phyloP scores from a whole-genome alignment of 2,888 invertebrate genomes.

The Diarsia brunnea region DNA sequence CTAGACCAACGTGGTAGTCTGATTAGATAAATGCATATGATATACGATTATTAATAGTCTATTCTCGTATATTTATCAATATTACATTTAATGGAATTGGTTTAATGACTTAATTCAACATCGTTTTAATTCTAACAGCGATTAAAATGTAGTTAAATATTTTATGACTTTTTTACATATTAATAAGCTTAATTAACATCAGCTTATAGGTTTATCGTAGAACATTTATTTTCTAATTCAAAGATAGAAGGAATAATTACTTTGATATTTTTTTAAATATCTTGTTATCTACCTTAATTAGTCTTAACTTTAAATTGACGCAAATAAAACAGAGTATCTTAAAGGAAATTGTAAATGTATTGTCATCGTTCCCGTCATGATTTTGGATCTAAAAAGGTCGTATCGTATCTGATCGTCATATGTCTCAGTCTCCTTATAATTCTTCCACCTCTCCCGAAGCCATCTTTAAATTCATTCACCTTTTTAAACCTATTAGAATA shows the following conservation, averaged over 20 bases:
- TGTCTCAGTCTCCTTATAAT: constrained; percentile 4
- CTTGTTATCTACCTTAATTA: constrained; percentile 11
- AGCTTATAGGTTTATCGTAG: constrained; percentile 22
- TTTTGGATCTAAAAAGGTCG: neutral
- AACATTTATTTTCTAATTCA: constrained; percentile 1
- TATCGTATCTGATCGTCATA: constrained; percentile 16
- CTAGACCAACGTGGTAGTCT: too few relatives aligned
- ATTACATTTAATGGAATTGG: constrained; percentile 44
- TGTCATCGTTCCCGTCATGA: neutral
- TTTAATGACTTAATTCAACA: constrained; percentile 54
- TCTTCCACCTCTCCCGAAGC: neutral
- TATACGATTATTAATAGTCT: constrained; percentile 14
- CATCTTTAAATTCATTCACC: constrained; percentile 45
- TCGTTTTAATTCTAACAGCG: constrained; percentile 48
- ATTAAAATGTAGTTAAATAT: constrained; percentile 53
- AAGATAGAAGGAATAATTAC: constrained; percentile 2
- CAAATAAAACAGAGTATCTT: neutral
- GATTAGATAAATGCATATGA: neutral
- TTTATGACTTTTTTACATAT: constrained; percentile 46
- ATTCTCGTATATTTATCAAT: constrained; percentile 29
- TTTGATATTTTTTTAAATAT: neutral
- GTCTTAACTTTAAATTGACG: neutral
- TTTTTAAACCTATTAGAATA: constrained; percentile 48
- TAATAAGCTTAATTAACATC: constrained; percentile 43
- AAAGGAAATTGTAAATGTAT: too few relatives aligned